Percentiles rank a stretch among this genome's conserved stretches.
Evolutionary conservation across 2,888 invertebrate species (phyloP).

Genomic region (Chaetogeoica ovagalla): DNA sequence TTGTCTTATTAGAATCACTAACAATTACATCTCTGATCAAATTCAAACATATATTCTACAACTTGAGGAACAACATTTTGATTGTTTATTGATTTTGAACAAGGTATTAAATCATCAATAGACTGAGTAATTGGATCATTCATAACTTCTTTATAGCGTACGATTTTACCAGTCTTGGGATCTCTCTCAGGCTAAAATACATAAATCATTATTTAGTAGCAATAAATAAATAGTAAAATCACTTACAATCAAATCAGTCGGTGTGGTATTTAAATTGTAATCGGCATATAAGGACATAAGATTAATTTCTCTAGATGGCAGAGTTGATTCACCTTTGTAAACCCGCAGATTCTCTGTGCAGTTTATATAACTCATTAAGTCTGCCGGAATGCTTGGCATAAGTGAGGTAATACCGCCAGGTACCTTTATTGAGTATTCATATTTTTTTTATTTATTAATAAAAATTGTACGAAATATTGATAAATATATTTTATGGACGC

Average conservation of each 20-base stretch:
- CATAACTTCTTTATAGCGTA: conserved; percentile 41
- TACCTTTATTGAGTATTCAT: conserved; percentile 14
- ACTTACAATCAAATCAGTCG: conserved; percentile 37
- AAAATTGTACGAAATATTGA: neutral
- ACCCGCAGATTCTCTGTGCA: conserved; percentile 40
- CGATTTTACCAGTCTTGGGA: conserved; percentile 37
- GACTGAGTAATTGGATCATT: conserved; percentile 17
- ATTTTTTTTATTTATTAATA: neutral
- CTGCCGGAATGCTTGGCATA: conserved; percentile 43
- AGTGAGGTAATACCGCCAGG: conserved; percentile 43
- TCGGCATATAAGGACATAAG: conserved; percentile 29
- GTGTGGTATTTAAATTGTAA: conserved; percentile 4
- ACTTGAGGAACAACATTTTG: neutral
- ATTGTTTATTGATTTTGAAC: conserved; percentile 36
- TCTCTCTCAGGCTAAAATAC: conserved; percentile 40
- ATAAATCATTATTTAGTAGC: conserved; percentile 3
- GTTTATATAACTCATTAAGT: conserved; percentile 41
- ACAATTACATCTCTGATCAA: conserved; percentile 32
- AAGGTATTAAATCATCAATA: conserved; percentile 36
- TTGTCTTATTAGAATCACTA: neutral
- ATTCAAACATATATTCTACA: conserved; percentile 32
- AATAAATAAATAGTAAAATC: neutral
- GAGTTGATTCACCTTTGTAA: conserved; percentile 35
- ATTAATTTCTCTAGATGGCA: conserved; percentile 39
- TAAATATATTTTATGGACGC: too few species aligned